Evolutionary conservation across 2,797 vertebrate species (phyloP).

Genomic region (Eleutherodactylus coqui): DNA sequence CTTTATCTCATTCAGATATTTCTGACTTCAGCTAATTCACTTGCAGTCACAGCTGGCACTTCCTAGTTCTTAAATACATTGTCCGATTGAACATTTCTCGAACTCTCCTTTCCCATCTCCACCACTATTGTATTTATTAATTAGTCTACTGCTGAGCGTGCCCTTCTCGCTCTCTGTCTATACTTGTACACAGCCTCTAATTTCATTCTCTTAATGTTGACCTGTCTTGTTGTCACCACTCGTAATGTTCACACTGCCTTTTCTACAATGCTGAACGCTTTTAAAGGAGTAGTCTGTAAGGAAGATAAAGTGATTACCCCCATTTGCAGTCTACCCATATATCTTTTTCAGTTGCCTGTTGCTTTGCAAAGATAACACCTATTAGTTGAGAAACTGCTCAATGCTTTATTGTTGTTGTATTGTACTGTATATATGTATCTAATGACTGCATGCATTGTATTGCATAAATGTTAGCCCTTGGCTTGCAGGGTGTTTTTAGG

Average conservation of each 20-base stretch:
- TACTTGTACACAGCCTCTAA: conserved; percentile 64
- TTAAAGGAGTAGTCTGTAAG: background rate
- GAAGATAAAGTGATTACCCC: too few species aligned
- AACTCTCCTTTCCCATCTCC: conserved; percentile 68
- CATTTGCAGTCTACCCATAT: too few species aligned
- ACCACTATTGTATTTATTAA: conserved; percentile 74
- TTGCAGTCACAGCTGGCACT: conserved; percentile 81
- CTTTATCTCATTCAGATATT: conserved; percentile 83
- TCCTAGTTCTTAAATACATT: conserved; percentile 77
- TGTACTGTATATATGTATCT: too few species aligned
- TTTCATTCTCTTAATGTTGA: background rate
- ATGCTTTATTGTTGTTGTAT: too few species aligned
- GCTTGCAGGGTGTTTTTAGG: too few species aligned
- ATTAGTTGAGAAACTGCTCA: too few species aligned
- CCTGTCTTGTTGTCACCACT: background rate
- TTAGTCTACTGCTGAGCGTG: conserved; percentile 77
- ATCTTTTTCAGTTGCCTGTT: too few species aligned
- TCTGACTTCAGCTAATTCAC: conserved; percentile 90
- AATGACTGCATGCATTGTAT: too few species aligned
- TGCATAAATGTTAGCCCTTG: too few species aligned
- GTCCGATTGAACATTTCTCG: conserved; percentile 68
- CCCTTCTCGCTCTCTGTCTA: conserved; percentile 67
- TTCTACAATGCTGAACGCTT: background rate
- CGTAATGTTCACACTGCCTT: too few species aligned
- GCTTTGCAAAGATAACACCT: too few species aligned